Percentiles rank a stretch among this genome's conserved stretches.
phyloP scores from a whole-genome alignment of 2,797 vertebrate genomes.

The Helicolenus hilgendorfi region DNA sequence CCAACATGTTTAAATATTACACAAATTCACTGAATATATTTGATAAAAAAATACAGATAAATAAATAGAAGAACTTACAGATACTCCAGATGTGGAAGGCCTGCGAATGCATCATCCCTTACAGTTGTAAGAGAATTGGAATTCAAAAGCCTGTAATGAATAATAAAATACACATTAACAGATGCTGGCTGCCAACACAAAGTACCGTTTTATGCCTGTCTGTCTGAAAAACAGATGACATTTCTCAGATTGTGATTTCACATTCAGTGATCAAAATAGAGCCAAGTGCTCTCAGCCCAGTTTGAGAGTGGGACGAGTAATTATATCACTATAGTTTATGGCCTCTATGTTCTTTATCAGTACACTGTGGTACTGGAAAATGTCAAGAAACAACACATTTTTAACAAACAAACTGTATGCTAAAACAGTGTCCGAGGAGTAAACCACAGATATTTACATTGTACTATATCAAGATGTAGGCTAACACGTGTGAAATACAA shows the following conservation, averaged over 20 bases:
- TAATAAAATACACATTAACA: neutral
- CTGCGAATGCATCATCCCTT: constrained; percentile 97
- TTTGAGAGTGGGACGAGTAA: neutral
- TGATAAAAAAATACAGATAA: neutral
- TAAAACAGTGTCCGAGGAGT: neutral
- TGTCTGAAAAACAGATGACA: neutral
- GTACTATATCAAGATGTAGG: neutral
- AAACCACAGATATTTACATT: neutral
- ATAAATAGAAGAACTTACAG: constrained; percentile 91
- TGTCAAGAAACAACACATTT: neutral
- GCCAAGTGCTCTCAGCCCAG: neutral
- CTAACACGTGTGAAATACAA: neutral
- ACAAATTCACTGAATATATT: neutral
- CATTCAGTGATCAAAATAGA: neutral
- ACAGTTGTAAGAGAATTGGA: constrained; percentile 97
- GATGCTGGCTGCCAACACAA: neutral
- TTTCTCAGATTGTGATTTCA: neutral
- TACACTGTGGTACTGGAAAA: neutral
- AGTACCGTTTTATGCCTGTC: neutral
- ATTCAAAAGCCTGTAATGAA: constrained; percentile 94
- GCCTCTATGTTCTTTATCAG: neutral
- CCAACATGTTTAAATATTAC: neutral
- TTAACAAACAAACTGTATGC: neutral
- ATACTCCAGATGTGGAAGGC: constrained; percentile 98
- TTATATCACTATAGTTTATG: neutral